phyloP scores from a whole-genome alignment of 2,113 vertebrate genomes.

The Ameiurus melas region DNA sequence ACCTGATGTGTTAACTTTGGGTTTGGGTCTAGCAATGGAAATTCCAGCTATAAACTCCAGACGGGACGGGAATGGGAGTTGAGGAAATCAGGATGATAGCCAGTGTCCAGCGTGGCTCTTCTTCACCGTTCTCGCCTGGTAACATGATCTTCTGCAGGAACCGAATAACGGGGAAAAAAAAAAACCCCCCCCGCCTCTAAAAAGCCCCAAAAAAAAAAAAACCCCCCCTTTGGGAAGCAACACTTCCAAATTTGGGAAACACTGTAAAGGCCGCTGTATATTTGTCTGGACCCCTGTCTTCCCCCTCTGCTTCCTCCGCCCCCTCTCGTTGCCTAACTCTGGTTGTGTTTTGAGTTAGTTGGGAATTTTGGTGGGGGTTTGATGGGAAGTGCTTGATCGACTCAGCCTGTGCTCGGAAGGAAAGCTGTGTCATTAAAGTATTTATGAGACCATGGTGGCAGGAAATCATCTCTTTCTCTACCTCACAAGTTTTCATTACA shows the following conservation, averaged over 20 bases:
- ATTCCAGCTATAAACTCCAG: neutral
- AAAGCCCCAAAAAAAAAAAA: too few species aligned
- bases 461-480: conserved; percentile 44
- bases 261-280: neutral
- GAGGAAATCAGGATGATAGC: conserved; percentile 3
- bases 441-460: conserved; percentile 68
- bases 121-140: conserved; percentile 24
- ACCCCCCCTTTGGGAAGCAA: too few species aligned
- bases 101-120: conserved; percentile 18
- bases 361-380: conserved; percentile 67
- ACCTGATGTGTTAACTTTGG: neutral
- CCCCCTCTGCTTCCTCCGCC: conserved; percentile 48
- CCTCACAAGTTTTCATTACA: neutral
- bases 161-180: neutral
- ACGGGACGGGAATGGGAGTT: neutral
- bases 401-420: conserved; percentile 64
- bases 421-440: conserved; percentile 68
- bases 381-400: conserved; percentile 64
- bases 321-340: neutral
- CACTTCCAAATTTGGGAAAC: conserved; percentile 14
- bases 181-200: too few species aligned
- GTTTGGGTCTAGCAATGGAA: neutral
- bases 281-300: conserved; percentile 31
- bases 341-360: conserved; percentile 72
- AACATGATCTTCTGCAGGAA: conserved; percentile 16